phyloP scores from a whole-genome alignment of 1,140 invertebrate species.

The Monomorium pharaonis region DNA sequence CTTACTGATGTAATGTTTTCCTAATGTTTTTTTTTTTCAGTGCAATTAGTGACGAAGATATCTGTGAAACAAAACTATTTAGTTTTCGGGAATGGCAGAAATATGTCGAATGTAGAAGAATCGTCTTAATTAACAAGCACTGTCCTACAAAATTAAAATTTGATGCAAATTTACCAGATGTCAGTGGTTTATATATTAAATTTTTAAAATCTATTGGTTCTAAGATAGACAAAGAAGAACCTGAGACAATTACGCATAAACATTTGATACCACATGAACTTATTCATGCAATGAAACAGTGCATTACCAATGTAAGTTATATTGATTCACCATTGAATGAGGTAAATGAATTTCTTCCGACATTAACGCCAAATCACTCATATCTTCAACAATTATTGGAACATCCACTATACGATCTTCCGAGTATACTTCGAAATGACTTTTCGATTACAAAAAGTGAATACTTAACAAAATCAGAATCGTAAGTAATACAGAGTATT shows the following conservation, averaged over 20 bases:
- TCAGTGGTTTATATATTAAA: constrained; percentile 74
- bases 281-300: constrained; percentile 62
- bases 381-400: constrained; percentile 77
- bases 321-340: constrained; percentile 55
- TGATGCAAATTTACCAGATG: constrained; percentile 67
- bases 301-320: constrained; percentile 69
- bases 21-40: constrained; percentile 70
- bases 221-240: constrained; percentile 65
- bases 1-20: background rate
- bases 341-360: constrained; percentile 74
- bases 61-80: constrained; percentile 84
- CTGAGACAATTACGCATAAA: constrained; percentile 51
- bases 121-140: constrained; percentile 85
- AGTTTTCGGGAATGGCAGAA: constrained; percentile 88
- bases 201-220: constrained; percentile 72
- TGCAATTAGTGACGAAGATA: constrained; percentile 60
- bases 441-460: constrained; percentile 79
- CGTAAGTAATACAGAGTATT: constrained; percentile 73
- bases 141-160: constrained; percentile 84
- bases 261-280: constrained; percentile 67
- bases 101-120: constrained; percentile 87
- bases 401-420: constrained; percentile 73
- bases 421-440: constrained; percentile 73
- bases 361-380: constrained; percentile 79
- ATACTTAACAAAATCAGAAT: constrained; percentile 76